phyloP scores from a whole-genome alignment of 1,140 invertebrate genomes.

The Cotesia typhae region DNA sequence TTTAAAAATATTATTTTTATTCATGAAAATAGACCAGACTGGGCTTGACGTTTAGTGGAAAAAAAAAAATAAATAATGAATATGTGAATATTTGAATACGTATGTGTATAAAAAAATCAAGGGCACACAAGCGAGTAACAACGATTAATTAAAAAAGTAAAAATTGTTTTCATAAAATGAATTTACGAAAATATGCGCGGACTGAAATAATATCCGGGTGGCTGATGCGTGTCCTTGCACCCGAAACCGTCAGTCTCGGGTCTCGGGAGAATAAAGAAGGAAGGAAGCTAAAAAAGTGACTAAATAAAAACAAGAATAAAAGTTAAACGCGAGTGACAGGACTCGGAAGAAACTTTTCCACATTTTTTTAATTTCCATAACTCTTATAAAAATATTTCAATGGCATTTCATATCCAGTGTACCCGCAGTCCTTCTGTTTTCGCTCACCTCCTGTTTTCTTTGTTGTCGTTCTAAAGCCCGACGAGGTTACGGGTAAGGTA shows the following conservation, averaged over 20 bases:
- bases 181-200: slow-evolving; percentile 65
- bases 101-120: slow-evolving; percentile 2
- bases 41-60: neutral
- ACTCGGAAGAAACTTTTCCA: slow-evolving; percentile 56
- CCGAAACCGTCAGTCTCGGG: slow-evolving; percentile 17
- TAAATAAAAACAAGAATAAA: slow-evolving; percentile 12
- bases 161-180: slow-evolving; percentile 67
- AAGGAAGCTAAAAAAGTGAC: slow-evolving; percentile 30
- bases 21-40: neutral
- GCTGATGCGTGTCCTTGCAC: slow-evolving; percentile 55
- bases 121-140: slow-evolving; percentile 43
- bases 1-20: neutral
- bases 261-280: slow-evolving; percentile 31
- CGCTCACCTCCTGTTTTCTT: slow-evolving; percentile 18
- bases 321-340: slow-evolving; percentile 20
- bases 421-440: slow-evolving; percentile 16
- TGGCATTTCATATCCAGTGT: slow-evolving; percentile 32
- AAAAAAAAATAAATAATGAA: neutral
- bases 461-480: slow-evolving; percentile 24
- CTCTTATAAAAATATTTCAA: slow-evolving; percentile 61
- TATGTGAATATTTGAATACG: neutral
- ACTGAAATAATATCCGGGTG: slow-evolving; percentile 66
- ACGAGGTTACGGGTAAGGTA: slow-evolving; percentile 33
- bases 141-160: slow-evolving; percentile 67
- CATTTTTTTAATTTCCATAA: slow-evolving; percentile 60